A percentile compares a stretch with the other conserved stretches of the same genome.
These are phyloP conservation scores for Microtus californicus DNA, from an alignment of 2,797 vertebrate genomes.

Conservation along the genomic window DNA sequence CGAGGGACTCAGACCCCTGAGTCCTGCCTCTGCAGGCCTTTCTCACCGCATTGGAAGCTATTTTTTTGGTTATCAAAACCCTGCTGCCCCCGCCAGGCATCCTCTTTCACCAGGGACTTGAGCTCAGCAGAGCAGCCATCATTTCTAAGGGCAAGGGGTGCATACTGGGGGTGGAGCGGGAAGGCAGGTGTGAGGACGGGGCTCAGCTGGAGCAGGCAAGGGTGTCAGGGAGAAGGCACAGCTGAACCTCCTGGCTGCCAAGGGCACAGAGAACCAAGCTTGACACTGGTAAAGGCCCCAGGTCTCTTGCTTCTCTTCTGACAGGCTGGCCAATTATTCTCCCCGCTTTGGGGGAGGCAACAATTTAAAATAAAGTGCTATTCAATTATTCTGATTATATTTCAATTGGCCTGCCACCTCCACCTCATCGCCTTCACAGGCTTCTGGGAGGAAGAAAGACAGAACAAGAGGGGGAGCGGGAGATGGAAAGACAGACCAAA, in stretches of 20 bases:
- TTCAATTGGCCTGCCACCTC: slow-evolving; percentile 75
- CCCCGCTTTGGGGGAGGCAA: slow-evolving; percentile 63
- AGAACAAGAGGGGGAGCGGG: background rate
- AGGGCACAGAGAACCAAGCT: slow-evolving; percentile 10
- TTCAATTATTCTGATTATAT: slow-evolving; percentile 78
- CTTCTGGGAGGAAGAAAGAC: slow-evolving; percentile 54
- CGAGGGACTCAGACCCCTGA: background rate
- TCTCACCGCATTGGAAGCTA: background rate
- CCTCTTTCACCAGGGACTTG: background rate
- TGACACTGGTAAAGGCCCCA: background rate
- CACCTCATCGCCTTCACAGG: slow-evolving; percentile 18
- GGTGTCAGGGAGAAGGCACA: background rate
- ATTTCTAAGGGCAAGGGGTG: background rate
- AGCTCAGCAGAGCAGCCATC: background rate
- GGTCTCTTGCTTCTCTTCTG: slow-evolving; percentile 63
- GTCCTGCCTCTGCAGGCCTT: background rate
- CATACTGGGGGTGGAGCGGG: background rate
- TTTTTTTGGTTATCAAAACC: background rate
- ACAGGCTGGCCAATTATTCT: slow-evolving; percentile 66
- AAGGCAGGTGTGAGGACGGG: background rate
- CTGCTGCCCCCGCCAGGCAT: slow-evolving; percentile 6
- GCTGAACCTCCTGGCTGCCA: background rate
- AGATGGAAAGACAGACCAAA: background rate
- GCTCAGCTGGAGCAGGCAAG: background rate
- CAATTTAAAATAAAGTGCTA: slow-evolving; percentile 56